Base-by-base conservation (phyloP, 30 jellyfish, hydroid and myxozoan species). In the Hydractinia echinata region DNA sequence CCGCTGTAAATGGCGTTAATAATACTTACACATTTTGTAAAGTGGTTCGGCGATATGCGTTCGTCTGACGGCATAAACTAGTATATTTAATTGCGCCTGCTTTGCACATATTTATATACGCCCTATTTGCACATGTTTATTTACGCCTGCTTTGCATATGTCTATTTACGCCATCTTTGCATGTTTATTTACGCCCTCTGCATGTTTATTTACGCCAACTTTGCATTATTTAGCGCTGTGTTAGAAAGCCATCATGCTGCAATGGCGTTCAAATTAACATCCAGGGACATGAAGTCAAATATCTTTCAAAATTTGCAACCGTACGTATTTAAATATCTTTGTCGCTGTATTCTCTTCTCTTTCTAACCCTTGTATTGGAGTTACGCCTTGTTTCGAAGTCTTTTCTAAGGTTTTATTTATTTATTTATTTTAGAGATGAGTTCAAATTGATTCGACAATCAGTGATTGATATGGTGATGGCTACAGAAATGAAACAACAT, bases 221-320 rank as follows among this genome's bases (percentile, higher is more conserved):
- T 53, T 64, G 11, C 73, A 18, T 52, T 4, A 67, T 89, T 52
- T 81, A 92, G 98, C 15, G 98, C 98, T 80, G 96, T 92, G n/a
- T 39, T 92, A 54, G 98, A 92, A 56, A 92, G 96, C 72, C 98
- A 92, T 60, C 98, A 92, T 61, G 98, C 98, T 9, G 98, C 98
- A 11, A 71, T 92, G 95, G 98, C 98, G 0, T 92, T 92, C 84
- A 92, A 87, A 64, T 83, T 92, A 54, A 92, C 98, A 0, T 80
- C 95, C 5, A 83, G 85, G 62, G 98, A 92, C 81, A 51, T 95
- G 64, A 87, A 92, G 67, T 92, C 98, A 51, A 87, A 92, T 84
- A 92, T 92, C 1, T 79, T 92, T 60, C 84, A 87, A 58, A 92
- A 92, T 64, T 80, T 92, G 14, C 88, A 83, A n/a, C 87, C 88